These are phyloP conservation scores for Ooceraea biroi DNA, from an alignment of 1,140 invertebrate species.

Conservation along the genomic window DNA sequence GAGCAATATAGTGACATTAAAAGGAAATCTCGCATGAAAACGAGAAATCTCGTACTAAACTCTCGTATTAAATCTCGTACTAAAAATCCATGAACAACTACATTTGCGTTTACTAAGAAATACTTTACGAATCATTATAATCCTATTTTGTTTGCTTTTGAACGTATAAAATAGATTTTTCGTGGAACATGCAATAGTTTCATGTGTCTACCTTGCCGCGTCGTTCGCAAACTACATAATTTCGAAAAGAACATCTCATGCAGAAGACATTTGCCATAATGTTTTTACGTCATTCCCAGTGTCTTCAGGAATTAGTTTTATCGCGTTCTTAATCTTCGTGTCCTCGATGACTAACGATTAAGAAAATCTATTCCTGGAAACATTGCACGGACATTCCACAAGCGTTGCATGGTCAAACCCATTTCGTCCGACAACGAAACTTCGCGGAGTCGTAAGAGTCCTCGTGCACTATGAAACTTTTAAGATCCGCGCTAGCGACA, in stretches of 20 bases:
- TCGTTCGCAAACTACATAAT: neutral
- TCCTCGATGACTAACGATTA: constrained; percentile 42
- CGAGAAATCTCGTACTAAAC: too few species aligned
- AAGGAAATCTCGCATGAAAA: too few species aligned
- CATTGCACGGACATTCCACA: constrained; percentile 36
- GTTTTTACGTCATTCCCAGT: neutral
- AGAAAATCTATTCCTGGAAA: constrained; percentile 60
- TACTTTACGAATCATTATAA: neutral
- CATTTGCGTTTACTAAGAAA: neutral
- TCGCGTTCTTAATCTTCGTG: constrained; percentile 46
- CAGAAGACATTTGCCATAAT: neutral
- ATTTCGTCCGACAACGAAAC: constrained; percentile 65
- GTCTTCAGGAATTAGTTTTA: constrained; percentile 37
- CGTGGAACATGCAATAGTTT: neutral
- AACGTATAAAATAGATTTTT: neutral
- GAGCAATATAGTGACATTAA: neutral
- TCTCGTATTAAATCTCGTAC: too few species aligned
- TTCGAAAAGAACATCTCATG: neutral
- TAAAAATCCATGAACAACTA: too few species aligned
- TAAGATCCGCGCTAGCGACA: constrained; percentile 68
- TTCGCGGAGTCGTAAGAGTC: constrained; percentile 63
- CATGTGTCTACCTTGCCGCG: neutral
- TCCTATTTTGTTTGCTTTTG: neutral
- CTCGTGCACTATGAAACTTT: constrained; percentile 65
- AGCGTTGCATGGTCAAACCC: constrained; percentile 57